phyloP scores from a whole-genome alignment of 1,140 invertebrate species.

The Cyrtorhinus lividipennis region DNA sequence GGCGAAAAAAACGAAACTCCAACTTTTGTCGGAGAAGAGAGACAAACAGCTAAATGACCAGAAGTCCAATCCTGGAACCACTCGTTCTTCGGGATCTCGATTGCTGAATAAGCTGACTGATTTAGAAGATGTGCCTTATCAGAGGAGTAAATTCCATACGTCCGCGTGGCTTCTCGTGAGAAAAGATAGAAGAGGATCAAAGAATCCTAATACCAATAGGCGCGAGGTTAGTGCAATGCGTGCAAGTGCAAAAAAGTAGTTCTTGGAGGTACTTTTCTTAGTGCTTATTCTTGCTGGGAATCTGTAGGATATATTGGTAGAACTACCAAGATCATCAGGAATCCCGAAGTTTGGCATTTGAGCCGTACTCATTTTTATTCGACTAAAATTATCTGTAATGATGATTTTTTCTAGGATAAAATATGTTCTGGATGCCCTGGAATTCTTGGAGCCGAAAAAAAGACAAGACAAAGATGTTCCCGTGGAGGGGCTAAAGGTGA shows the following conservation, averaged over 20 bases:
- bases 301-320: no score
- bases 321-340: no score
- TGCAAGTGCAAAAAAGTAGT: no score
- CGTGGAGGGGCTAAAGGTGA: neutral
- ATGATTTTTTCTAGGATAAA: neutral
- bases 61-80: neutral
- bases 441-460: neutral
- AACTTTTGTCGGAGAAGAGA: neutral
- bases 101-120: neutral
- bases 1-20: neutral
- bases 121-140: constrained; percentile 1
- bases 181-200: neutral
- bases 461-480: neutral
- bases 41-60: no score
- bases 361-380: no score
- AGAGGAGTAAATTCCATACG: neutral
- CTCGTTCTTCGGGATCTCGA: neutral
- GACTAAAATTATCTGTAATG: no score
- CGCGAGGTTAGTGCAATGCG: no score
- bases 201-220: no score
- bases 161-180: neutral
- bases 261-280: no score
- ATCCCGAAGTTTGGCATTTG: no score
- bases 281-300: no score
- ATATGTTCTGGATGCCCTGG: constrained; percentile 1